Evolutionary conservation across 1,140 invertebrate species (phyloP), one percentile per base, ranked within the genome.

Genomic region (Lutraria rhynchaena): DNA sequence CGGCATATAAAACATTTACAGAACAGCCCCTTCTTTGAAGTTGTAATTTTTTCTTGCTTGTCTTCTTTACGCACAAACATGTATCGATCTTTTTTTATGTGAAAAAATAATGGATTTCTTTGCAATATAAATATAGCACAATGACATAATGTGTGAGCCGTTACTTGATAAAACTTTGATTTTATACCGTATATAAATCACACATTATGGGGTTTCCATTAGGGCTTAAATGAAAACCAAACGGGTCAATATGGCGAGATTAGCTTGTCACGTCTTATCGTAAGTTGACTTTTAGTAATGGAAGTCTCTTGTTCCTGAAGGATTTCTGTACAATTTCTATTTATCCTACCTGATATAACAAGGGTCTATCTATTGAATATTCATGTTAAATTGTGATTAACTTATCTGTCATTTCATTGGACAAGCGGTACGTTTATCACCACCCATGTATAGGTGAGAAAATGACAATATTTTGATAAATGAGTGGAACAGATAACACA

Each of bases 381-480:
- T 65, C 75, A 77, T 77, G 60, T 67, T 67, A 65, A 67, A 77
- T 24, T 37, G 41, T 55, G 75, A 77, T 77, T 67, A 65, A 51
- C 61, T 51, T 65, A 77, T 77, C 75, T 77, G 17, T 19, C 35
- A 35, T 57, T 13, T 67, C 37, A 77, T 77, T 77, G 75, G 75
- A 49, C 24, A 57, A n/a, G 46, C 33, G 46, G n/a, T 33, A n/a
- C 11, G 17, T 65, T 51, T 77, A 65, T 65, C 75, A 57, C 75
- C 75, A 55, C 61, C 75, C 75, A 37, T 33, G 41, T 55, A n/a
- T 61, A 77, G 63, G 75, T 77, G 75, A 77, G 63, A 67, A 77
- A 67, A 53, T 77, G 75, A 77, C 75, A 77, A 77, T 55, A 63
- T 77, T 77, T 77, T 77, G 75, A 77, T 77, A 67, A 77, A 77